Evolutionary conservation across 2,888 invertebrate genomes (phyloP), one percentile per base, ranked within the genome.

Genomic region (Cecidostiba fungosa): DNA sequence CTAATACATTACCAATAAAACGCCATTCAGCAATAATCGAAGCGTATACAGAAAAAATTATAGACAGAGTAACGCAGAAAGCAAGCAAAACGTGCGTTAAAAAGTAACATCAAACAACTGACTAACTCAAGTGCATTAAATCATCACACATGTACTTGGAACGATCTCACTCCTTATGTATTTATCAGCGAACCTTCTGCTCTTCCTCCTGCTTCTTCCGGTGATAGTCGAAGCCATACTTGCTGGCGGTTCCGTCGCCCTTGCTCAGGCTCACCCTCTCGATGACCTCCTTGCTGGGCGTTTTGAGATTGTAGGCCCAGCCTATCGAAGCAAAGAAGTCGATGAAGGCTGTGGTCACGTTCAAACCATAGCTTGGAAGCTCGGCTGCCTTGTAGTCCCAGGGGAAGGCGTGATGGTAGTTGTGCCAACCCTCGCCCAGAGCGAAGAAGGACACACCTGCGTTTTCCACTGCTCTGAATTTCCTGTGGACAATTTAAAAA

Each of bases 351-450:
- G 78, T 69, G 19, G 78, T 43, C 6, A 66, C 8, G 43, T 62
- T 78, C 12, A 77, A 19, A 0, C 59, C 77, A n/a, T 77, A 77
- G 26, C 43, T 39, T 0, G 43, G 43, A 5, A 78, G 16, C 69
- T 78, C 78, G 6, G 78, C 62, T 8, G 78, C 69, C 43, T 78
- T 78, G 78, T 78, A 78, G 29, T 69, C 78, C 66, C 78, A 78
- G 26, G 77, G 77, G 26, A 77, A 77, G 59, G 77, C 59, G 14
- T 59, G 77, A 12, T 77, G 77, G 59, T 77, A 69, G 78, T 78
- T 78, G 29, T 78, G 78, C 78, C 78, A 78, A 23, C 78, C 78
- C 29, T 78, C 78, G 77, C 77, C 77, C 19, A 76, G n/a, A 2
- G 50, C 43, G 14, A 76, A 76, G 6, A 76, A 76, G 0, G 76